Evolutionary conservation across 2,888 invertebrate species (phyloP).

Genomic region (Abscondita cerata): DNA sequence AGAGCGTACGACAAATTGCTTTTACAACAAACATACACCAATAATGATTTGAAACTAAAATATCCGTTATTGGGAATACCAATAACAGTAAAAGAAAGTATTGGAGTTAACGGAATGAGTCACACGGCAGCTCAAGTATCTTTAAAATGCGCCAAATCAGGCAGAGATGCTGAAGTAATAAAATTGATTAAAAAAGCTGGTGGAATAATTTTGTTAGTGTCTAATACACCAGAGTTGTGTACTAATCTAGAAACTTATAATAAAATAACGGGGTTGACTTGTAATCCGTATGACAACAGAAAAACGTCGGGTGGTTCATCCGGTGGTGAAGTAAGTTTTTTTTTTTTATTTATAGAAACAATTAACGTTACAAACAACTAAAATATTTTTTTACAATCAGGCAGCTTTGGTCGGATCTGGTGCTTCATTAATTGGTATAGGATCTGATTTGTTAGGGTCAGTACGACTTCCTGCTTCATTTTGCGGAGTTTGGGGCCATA

Average conservation of each 20-base stretch:
- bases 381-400: constrained; percentile 50
- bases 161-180: constrained; percentile 73
- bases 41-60: constrained; percentile 15
- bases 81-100: constrained; percentile 84
- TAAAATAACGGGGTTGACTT: constrained; percentile 76
- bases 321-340: constrained; percentile 76
- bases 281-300: constrained; percentile 82
- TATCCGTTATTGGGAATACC: constrained; percentile 85
- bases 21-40: not conserved
- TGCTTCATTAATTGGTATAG: constrained; percentile 84
- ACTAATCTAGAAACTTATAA: constrained; percentile 88
- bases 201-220: constrained; percentile 80
- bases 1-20: constrained; percentile 70
- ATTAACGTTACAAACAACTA: no score
- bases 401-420: constrained; percentile 78
- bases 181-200: constrained; percentile 71
- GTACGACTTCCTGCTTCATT: constrained; percentile 90
- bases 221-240: constrained; percentile 89
- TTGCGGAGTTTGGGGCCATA: constrained; percentile 91
- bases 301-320: constrained; percentile 87
- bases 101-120: constrained; percentile 77
- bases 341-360: no score
- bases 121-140: constrained; percentile 72
- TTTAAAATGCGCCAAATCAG: constrained; percentile 61
- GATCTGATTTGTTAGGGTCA: constrained; percentile 91